Evolutionary conservation across 2,888 invertebrate genomes (phyloP), one percentile per base, ranked within the genome.

Genomic region (Clusia tigrina): DNA sequence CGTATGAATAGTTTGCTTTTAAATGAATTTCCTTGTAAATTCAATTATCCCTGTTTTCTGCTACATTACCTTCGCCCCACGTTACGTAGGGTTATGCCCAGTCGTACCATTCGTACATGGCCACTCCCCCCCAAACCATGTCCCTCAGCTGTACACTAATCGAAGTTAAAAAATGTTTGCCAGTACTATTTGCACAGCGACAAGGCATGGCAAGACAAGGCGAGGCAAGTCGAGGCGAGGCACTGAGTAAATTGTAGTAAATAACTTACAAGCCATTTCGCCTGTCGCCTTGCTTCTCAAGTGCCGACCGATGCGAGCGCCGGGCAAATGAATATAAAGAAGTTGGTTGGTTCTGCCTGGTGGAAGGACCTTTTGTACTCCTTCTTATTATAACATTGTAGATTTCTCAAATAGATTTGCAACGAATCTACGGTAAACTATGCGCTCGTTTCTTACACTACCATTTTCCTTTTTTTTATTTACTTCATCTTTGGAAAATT

Each of bases 11-110:
- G 48, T 55, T 63, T 25, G 38, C 63, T 38, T 42, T 54, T 58
- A 57, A 62, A 57, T 57, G 57, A 38, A 53, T 58, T 57, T 22
- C 53, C 42, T 32, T 60, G 54, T 51, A 67, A 72, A 78, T 78
- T 78, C 78, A 78, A 78, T 78, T 78, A 78, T 74, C 70, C 69
- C 69, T 65, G 68, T 65, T 71, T 74, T 72, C 73, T 71, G 56
- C 66, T 62, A 66, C 64, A 75, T 76, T 74, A 72, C 69, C 70
- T 67, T 55, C 67, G 54, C 12, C 58, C 42, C 9, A 3, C n/a
- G 42, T 3, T n/a, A n/a, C 10, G 6, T 5, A 32, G 32, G 12
- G 32, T 12, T 32, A 32, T 32, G 12, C 32, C 5, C 6, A 12
- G 5, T 32, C 6, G 32, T 32, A 12, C 32, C 12, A 12, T 12